Base-by-base conservation (phyloP, 2,113 vertebrate species). In the Pardalotus punctatus region DNA sequence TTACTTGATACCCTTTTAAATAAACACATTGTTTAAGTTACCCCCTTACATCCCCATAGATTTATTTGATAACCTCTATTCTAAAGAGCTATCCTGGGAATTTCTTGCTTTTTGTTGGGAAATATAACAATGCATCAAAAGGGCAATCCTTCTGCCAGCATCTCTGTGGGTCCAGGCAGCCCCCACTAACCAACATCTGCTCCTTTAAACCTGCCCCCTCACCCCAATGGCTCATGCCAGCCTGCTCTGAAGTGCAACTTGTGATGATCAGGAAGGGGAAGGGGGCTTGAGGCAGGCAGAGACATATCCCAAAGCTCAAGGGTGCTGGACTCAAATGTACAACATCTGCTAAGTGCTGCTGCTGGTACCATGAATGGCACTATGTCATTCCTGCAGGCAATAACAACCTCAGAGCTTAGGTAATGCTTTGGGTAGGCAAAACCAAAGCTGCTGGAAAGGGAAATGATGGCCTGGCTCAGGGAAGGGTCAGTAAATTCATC, bases 11-110 rank as follows among this genome's bases (percentile, higher is more conserved):
- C 1, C 29, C 72, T 94, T 91, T 58, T 4, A 93, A 87, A 95
- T 96, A 96, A 96, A 96, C 5, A 2, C 18, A 7, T 43, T 36
- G 10, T 53, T 81, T 56, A 80, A 73, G n/a, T 84, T 64, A 82
- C 9, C 17, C 29, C 18, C 76, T 93, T 72, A 42, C 12, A 50
- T 24, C 14, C 31, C 35, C 22, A 38, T 23, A 53, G 42, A 53
- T 11, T 31, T 57, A 31, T 35, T 51, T 31, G 43, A 57, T 48
- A 53, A 79, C 7, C 14, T 71, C 18, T 48, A 16, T 33, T 91
- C 36, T 90, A 15, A 79, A 18, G 17, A 3, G 2, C 42, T 62
- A 54, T 35, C 24, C 35, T 23, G 79, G 53, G 21, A 87, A 76
- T 43, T 60, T 45, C 47, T 95, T 72, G 48, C 14, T 25, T 66